Base-by-base conservation (phyloP, 2,888 invertebrate genomes). In the Dyspetes luteomarginatus region DNA sequence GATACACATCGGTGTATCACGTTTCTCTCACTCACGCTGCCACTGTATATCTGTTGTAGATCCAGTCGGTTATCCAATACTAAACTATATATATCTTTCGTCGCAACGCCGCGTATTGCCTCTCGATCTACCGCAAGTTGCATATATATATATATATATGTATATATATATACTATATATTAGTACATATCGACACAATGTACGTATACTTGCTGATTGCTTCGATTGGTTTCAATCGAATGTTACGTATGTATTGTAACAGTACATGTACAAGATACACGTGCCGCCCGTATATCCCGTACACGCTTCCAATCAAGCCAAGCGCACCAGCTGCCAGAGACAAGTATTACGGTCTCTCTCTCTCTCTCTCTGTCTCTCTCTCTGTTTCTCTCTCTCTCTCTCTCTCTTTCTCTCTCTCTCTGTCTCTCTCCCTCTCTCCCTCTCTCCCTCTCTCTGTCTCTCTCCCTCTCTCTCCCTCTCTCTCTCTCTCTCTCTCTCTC, bases 211-310 rank as follows among this genome's bases (percentile, higher is more conserved):
- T 41, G 72, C 62, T 81, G 80, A 81, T 81, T 81, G 80, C 67
- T 81, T 76, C 80, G 76, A 81, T 81, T 72, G 80, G 71, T 72
- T 76, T 71, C 67, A 72, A 76, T 80, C 52, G 75, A 74, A 69
- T 65, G 74, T 71, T 69, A 50, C 19, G 7, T 24, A 52, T 52
- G 41, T 12, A 60, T 2, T 7, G 43, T 9, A 52, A 52, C 17
- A 9, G 4, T 52, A 52, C n/a, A 22, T 22, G 24, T n/a, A 17
- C 12, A 12, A 36, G 22, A 67, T 19, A 43, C 75, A 80, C 80
- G 75, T 67, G 71, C 60, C 30, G 19, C 19, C 50, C 60, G 45
- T 80, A 80, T 72, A 75, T 71, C 60, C 50, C 71, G 45, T 60
- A 75, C 58, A 75, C 67, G 65, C 80, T 80, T 71, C 71, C 75